phyloP scores from a whole-genome alignment of 2,888 invertebrate genomes.

The Microctonus brassicae region DNA sequence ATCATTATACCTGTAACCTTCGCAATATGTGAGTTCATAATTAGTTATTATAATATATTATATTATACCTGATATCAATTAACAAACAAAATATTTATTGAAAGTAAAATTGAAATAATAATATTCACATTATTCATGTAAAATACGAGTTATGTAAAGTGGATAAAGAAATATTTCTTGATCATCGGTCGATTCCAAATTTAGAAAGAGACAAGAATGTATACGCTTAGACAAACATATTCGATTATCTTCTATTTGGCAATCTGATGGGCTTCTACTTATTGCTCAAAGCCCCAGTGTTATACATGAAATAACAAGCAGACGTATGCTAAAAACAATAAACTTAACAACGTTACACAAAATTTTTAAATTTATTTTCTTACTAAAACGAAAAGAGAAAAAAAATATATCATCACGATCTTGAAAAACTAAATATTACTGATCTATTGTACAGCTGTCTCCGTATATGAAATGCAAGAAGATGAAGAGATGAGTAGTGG shows the following conservation, averaged over 20 bases:
- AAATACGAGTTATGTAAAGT: neutral
- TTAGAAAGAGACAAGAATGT: neutral
- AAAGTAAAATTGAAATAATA: no score
- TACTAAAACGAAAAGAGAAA: no score
- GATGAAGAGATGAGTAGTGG: neutral
- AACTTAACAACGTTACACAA: neutral
- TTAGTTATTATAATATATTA: no score
- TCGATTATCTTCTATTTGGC: slow-evolving; percentile 10
- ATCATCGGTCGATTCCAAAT: neutral
- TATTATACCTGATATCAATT: neutral
- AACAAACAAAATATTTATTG: neutral
- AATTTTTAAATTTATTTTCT: neutral
- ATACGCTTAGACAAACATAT: neutral
- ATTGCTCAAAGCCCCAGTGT: no score
- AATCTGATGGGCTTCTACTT: slow-evolving; percentile 4
- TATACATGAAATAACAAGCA: neutral
- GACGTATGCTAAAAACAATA: neutral
- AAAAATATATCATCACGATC: neutral
- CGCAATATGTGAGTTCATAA: slow-evolving; percentile 70
- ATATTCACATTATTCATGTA: neutral
- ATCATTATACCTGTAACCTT: slow-evolving; percentile 72
- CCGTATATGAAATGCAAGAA: neutral
- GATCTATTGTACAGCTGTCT: neutral
- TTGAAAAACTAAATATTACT: neutral
- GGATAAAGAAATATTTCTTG: neutral